phyloP scores from a whole-genome alignment of 2,113 vertebrate genomes.

The Sapajus apella region DNA sequence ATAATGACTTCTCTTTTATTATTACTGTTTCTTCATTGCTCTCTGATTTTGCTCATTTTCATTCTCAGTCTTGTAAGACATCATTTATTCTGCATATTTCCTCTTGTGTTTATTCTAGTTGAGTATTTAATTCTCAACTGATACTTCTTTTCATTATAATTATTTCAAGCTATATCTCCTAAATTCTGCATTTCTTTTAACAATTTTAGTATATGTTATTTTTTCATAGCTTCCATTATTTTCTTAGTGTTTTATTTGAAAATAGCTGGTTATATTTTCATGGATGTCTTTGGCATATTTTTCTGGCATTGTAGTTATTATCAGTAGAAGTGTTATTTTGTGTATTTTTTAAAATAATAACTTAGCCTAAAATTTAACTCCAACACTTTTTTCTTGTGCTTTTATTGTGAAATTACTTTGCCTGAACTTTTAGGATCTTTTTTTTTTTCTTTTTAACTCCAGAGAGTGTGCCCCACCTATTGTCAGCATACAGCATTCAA shows the following conservation, averaged over 20 bases:
- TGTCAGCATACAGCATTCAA: accelerated
- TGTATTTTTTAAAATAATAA: neutral
- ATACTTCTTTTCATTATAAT: neutral
- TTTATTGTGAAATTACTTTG: neutral
- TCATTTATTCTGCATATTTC: neutral
- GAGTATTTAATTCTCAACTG: neutral
- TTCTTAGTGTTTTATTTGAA: neutral
- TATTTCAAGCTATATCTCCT: neutral
- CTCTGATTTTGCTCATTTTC: neutral
- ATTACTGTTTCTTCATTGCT: neutral
- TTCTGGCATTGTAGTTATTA: neutral
- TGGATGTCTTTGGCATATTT: no score
- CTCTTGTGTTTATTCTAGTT: neutral
- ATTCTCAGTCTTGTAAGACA: neutral
- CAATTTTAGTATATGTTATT: neutral
- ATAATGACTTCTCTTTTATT: neutral
- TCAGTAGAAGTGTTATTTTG: no score
- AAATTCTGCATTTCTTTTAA: neutral
- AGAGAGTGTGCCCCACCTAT: accelerated
- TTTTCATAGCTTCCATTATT: neutral
- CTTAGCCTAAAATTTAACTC: neutral
- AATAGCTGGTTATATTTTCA: neutral
- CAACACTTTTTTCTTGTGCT: neutral
- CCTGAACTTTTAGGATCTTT: neutral
- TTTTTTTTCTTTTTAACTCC: no score